Conservation (phyloP, 2,113 vertebrate species). For the Otocyon megalotis region DNA sequence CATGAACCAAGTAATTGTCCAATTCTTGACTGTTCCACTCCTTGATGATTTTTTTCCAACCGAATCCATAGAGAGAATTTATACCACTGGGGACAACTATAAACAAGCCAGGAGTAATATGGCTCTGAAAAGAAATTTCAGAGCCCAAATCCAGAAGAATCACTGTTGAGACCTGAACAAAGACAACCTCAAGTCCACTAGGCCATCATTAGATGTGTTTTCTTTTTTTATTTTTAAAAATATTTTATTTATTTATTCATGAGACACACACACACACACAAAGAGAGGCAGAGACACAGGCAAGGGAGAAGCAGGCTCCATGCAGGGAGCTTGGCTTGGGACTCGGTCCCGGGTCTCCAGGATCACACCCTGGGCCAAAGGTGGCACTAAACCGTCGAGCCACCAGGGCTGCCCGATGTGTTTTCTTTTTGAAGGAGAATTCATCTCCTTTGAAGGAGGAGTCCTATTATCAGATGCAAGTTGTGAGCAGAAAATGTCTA, state of each 20-base stretch:
- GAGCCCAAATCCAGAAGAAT: not conserved
- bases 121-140: slow-evolving; percentile 25
- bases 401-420: no score
- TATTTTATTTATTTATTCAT: no score
- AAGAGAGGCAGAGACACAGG: no score
- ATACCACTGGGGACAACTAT: not conserved
- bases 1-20: not conserved
- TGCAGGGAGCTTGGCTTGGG: no score
- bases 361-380: no score
- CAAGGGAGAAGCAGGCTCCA: no score
- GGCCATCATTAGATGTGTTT: not conserved
- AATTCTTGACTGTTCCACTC: not conserved
- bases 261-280: no score
- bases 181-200: not conserved
- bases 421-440: not conserved
- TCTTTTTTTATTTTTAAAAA: not conserved
- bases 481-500: not conserved
- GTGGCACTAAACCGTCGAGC: accelerated
- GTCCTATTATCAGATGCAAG: not conserved
- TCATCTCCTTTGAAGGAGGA: not conserved
- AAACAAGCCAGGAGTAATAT: not conserved
- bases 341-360: no score
- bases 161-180: not conserved
- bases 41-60: not conserved
- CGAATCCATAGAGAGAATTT: not conserved